phyloP scores from a whole-genome alignment of 1,140 invertebrate species.

The Paramacrobiotus metropolitanus region DNA sequence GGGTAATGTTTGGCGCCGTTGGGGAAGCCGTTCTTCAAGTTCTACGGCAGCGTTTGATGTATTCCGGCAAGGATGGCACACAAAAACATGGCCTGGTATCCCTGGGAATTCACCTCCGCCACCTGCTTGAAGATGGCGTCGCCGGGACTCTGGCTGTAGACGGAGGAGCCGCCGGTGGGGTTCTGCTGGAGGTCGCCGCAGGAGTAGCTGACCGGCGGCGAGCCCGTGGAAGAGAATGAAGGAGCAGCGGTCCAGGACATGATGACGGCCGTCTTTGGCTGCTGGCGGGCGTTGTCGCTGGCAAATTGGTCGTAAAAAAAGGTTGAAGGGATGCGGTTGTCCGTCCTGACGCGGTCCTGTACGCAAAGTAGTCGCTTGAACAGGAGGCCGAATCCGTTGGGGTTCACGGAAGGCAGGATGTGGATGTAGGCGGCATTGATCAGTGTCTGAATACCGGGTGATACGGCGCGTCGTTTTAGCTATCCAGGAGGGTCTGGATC shows the following conservation, averaged over 20 bases:
- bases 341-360: conserved; percentile 50
- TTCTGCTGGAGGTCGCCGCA: conserved; percentile 64
- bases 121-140: conserved; percentile 57
- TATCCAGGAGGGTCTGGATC: conserved; percentile 60
- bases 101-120: conserved; percentile 53
- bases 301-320: conserved; percentile 88
- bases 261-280: conserved; percentile 67
- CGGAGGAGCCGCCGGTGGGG: conserved; percentile 36
- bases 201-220: conserved; percentile 77
- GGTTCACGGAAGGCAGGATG: conserved; percentile 87
- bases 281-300: conserved; percentile 32
- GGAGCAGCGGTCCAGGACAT: conserved; percentile 67
- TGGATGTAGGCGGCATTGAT: conserved; percentile 55
- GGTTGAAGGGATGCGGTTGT: conserved; percentile 66
- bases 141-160: conserved; percentile 49
- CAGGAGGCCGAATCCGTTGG: conserved; percentile 67
- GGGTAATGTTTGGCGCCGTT: conserved; percentile 80
- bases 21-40: conserved; percentile 56
- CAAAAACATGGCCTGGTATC: conserved; percentile 56
- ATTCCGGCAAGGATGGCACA: conserved; percentile 45
- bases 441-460: conserved; percentile 47
- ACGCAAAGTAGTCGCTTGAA: conserved; percentile 35
- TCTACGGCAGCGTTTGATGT: conserved; percentile 28
- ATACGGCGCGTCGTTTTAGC: conserved; percentile 44
- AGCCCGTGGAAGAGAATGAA: conserved; percentile 83